These are phyloP conservation scores for Anadara kagoshimensis DNA, from an alignment of 1,140 invertebrate species.

Conservation along the genomic window DNA sequence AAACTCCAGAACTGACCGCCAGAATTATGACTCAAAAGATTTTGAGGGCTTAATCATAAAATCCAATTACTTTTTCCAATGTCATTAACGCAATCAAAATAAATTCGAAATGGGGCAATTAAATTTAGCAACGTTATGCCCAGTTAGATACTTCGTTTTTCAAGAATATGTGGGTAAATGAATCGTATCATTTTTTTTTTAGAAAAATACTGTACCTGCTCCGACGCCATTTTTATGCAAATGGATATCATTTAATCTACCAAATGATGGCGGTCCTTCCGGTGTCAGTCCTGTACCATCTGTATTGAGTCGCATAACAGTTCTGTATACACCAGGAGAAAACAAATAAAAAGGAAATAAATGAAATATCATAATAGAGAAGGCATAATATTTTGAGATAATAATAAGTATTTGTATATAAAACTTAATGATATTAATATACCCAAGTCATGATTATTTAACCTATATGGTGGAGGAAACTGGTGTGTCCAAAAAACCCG, in stretches of 20 bases:
- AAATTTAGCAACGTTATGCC: too few species aligned
- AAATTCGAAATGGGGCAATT: too few species aligned
- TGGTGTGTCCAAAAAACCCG: not conserved
- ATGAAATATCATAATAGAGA: not conserved
- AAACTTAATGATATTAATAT: not conserved
- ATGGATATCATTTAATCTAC: constrained; percentile 51
- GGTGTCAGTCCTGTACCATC: constrained; percentile 28
- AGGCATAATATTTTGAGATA: not conserved
- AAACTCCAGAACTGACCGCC: too few species aligned
- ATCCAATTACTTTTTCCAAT: not conserved
- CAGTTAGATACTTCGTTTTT: constrained; percentile 48
- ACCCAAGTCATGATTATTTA: not conserved
- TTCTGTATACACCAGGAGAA: constrained; percentile 25
- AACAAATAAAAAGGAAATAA: constrained; percentile 1
- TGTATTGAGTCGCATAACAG: constrained; percentile 43
- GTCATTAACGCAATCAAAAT: too few species aligned
- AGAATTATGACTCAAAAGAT: too few species aligned
- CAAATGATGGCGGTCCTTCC: constrained; percentile 50
- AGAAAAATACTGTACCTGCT: not conserved
- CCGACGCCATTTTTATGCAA: constrained; percentile 50
- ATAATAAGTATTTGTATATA: not conserved
- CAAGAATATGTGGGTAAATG: constrained; percentile 50
- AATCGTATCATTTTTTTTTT: not conserved
- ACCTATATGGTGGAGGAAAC: not conserved
- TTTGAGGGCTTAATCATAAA: not conserved